Conservation (phyloP, 2,113 vertebrate genomes). For the Tamias sibiricus region DNA sequence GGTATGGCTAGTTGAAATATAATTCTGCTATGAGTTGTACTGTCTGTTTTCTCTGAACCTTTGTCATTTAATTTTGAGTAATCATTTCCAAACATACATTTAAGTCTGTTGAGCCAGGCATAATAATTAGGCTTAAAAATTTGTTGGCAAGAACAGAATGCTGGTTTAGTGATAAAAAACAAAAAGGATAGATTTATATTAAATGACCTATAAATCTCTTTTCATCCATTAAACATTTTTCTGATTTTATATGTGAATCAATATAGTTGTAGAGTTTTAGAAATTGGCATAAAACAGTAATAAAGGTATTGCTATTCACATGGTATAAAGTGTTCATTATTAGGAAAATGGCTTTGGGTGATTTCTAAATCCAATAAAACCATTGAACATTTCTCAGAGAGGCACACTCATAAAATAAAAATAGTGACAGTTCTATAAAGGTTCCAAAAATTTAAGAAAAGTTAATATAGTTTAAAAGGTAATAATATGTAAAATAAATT, state of each 20-base stretch:
- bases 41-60: not conserved
- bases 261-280: not conserved
- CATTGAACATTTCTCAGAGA: constrained; percentile 27
- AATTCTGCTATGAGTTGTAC: not conserved
- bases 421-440: not conserved
- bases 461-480: not conserved
- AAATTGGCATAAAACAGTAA: not conserved
- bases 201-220: not conserved
- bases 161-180: not conserved
- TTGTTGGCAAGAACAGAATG: not conserved
- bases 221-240: not conserved
- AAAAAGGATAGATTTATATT: not conserved
- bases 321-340: not conserved
- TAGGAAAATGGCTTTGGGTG: not conserved
- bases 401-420: not conserved
- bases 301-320: not conserved
- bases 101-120: not conserved
- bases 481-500: not conserved
- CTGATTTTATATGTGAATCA: not conserved
- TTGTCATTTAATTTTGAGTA: not conserved
- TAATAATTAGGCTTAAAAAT: constrained; percentile 7
- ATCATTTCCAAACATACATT: not conserved
- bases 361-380: not conserved
- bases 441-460: not conserved
- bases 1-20: not conserved